These are phyloP conservation scores for Brachionus rotundiformis DNA, from an alignment of 1,140 invertebrate species.

Conservation along the genomic window DNA sequence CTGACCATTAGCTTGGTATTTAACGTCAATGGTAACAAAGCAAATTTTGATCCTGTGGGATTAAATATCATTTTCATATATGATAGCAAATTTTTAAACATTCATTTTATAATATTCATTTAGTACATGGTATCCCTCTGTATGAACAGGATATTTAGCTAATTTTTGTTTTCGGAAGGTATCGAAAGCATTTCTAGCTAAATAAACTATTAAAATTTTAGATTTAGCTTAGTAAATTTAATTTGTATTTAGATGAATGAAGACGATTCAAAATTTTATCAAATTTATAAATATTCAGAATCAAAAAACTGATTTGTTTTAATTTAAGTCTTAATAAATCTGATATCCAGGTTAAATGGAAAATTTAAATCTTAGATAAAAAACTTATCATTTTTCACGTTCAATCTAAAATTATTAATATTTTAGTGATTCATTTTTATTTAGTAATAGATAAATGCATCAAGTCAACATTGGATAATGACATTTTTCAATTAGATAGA, in stretches of 20 bases:
- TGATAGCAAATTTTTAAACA: conserved; percentile 14
- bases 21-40: background rate
- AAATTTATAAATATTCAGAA: no score
- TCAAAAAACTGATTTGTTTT: no score
- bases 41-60: background rate
- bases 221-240: background rate
- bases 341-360: no score
- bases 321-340: no score
- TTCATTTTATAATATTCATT: conserved; percentile 28
- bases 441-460: no score
- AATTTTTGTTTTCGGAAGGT: conserved; percentile 22
- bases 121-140: background rate
- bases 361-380: no score
- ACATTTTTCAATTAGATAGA: no score
- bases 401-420: no score
- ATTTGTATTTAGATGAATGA: background rate
- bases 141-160: background rate
- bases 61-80: background rate
- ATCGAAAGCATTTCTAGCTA: background rate
- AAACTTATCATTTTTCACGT: no score
- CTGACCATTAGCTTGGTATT: background rate
- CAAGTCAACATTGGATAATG: no score
- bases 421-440: no score
- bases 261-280: background rate
- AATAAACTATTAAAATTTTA: background rate